phyloP scores from a whole-genome alignment of 2,113 vertebrate genomes.

The Mugil cephalus region DNA sequence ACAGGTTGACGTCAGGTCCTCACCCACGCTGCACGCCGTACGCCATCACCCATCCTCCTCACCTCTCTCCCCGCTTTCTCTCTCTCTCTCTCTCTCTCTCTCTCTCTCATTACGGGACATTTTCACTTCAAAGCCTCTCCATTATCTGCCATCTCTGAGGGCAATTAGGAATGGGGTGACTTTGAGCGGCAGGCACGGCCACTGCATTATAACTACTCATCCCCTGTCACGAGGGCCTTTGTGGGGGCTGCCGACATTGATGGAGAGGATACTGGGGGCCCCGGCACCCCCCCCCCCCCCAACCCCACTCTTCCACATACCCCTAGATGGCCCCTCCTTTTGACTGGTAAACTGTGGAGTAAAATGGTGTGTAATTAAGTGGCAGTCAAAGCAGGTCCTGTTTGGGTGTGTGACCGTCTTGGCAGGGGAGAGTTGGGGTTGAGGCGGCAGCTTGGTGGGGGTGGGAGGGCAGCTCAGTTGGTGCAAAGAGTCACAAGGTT shows the following conservation, averaged over 20 bases:
- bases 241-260: conserved; percentile 87
- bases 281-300: conserved; percentile 1
- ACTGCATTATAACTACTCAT: conserved; percentile 90
- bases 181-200: conserved; percentile 89
- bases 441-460: conserved; percentile 70
- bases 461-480: not conserved
- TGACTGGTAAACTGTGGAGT: conserved; percentile 92
- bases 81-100: conserved; percentile 80
- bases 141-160: conserved; percentile 93
- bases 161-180: conserved; percentile 93
- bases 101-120: conserved; percentile 88
- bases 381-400: conserved; percentile 93
- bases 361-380: conserved; percentile 94
- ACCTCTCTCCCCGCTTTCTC: conserved; percentile 38
- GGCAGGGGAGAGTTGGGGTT: conserved; percentile 83
- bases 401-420: conserved; percentile 86
- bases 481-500: conserved; percentile 73
- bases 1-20: conserved; percentile 25
- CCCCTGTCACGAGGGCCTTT: conserved; percentile 88
- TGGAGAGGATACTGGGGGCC: conserved; percentile 86
- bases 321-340: conserved; percentile 75
- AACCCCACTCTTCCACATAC: conserved; percentile 33
- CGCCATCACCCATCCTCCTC: conserved; percentile 27
- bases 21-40: not conserved
- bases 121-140: conserved; percentile 92